Conservation (phyloP, 2,797 vertebrate genomes). For the Arnoldichthys spilopterus region DNA sequence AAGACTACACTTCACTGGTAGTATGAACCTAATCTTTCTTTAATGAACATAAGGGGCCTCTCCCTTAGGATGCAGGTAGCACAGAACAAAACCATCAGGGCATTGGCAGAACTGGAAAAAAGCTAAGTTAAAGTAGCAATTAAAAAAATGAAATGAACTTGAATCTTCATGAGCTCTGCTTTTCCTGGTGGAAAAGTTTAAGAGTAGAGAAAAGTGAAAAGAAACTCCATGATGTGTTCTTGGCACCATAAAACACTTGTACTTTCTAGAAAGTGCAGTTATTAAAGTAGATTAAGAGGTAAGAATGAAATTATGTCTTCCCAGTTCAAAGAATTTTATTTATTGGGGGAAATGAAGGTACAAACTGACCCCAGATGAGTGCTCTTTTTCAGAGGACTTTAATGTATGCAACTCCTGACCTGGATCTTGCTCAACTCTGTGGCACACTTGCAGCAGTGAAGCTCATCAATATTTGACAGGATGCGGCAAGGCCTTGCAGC, state of each 20-base stretch:
- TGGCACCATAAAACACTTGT: neutral
- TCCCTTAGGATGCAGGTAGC: neutral
- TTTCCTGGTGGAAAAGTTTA: neutral
- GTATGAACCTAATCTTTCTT: neutral
- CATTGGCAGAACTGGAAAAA: neutral
- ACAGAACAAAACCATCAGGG: neutral
- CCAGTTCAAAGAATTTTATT: neutral
- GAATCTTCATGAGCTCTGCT: neutral
- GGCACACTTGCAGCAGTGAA: constrained; percentile 32
- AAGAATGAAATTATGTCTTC: neutral
- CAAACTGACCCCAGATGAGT: neutral
- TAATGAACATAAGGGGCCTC: neutral
- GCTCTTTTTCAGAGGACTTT: neutral
- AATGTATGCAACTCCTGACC: constrained; percentile 18
- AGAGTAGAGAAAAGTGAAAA: neutral
- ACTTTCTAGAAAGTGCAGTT: neutral
- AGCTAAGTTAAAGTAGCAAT: neutral
- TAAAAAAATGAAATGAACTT: neutral
- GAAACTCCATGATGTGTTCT: neutral
- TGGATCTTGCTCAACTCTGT: constrained; percentile 4
- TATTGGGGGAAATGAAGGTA: neutral
- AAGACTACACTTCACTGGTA: neutral
- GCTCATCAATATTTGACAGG: constrained; percentile 72
- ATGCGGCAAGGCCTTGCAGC: constrained; percentile 61
- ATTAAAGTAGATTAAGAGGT: neutral